These are phyloP conservation scores for Ptychobarbus kaznakovi DNA, from an alignment of 2,797 vertebrate species.

Conservation along the genomic window DNA sequence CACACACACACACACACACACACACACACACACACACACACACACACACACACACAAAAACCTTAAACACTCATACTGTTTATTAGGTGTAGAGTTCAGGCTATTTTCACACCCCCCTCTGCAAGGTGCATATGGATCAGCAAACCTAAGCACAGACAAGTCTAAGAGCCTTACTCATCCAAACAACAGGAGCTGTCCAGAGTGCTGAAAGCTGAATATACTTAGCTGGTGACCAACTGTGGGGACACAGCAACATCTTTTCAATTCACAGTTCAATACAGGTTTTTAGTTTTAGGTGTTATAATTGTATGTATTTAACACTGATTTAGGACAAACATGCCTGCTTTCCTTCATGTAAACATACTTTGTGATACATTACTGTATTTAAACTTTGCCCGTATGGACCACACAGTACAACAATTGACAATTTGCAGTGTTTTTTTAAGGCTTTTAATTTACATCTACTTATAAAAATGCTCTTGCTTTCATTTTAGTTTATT, in stretches of 20 bases:
- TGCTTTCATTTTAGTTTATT: not conserved
- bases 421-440: not conserved
- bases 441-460: not conserved
- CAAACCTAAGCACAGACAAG: conserved; percentile 15
- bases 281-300: not conserved
- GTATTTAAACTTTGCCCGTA: not conserved
- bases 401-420: not conserved
- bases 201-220: conserved; percentile 37
- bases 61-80: conserved; percentile 3
- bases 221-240: not conserved
- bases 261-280: not conserved
- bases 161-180: not conserved
- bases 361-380: not conserved
- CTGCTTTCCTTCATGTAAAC: not conserved
- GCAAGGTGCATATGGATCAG: conserved; percentile 10
- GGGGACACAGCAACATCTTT: not conserved
- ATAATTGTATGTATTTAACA: not conserved
- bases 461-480: not conserved
- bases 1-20: not conserved
- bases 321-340: not conserved
- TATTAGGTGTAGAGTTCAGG: conserved; percentile 20
- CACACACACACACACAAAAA: not conserved
- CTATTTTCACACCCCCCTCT: conserved; percentile 27
- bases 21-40: not conserved
- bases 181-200: conserved; percentile 32